These are phyloP conservation scores for Sapayoa aenigma DNA, from an alignment of 2,113 vertebrate species.

Conservation along the genomic window DNA sequence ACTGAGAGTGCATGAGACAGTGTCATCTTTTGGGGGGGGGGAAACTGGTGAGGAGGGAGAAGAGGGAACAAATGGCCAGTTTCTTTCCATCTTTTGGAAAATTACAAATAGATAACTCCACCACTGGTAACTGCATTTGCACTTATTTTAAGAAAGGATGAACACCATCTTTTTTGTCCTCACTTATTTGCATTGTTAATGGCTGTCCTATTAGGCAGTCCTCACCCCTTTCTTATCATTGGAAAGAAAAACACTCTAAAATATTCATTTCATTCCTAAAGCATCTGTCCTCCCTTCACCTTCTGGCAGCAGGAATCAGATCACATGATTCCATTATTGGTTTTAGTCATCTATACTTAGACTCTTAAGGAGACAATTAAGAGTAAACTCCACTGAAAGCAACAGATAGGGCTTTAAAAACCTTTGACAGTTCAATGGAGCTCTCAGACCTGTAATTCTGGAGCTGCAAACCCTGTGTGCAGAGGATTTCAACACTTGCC, in stretches of 20 bases:
- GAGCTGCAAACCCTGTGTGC: neutral
- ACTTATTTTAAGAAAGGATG: neutral
- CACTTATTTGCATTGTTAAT: neutral
- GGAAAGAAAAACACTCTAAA: neutral
- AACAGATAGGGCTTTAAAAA: neutral
- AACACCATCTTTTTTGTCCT: neutral
- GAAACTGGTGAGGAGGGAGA: neutral
- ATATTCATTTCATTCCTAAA: neutral
- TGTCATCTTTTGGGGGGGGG: neutral
- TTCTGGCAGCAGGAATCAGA: neutral
- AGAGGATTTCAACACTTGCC: neutral
- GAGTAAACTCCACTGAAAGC: neutral
- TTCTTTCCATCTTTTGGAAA: neutral
- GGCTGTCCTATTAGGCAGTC: neutral
- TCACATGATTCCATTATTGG: neutral
- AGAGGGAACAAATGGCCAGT: neutral
- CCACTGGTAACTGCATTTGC: neutral
- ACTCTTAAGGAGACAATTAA: neutral
- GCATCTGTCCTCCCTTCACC: neutral
- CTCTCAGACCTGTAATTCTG: slow-evolving; percentile 11
- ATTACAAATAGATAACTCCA: neutral
- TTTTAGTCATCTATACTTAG: neutral
- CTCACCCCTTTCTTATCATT: neutral
- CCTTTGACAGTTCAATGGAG: neutral
- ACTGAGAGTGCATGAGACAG: neutral